phyloP scores from a whole-genome alignment of 2,888 invertebrate species.

The Hypomecis atomaria region DNA sequence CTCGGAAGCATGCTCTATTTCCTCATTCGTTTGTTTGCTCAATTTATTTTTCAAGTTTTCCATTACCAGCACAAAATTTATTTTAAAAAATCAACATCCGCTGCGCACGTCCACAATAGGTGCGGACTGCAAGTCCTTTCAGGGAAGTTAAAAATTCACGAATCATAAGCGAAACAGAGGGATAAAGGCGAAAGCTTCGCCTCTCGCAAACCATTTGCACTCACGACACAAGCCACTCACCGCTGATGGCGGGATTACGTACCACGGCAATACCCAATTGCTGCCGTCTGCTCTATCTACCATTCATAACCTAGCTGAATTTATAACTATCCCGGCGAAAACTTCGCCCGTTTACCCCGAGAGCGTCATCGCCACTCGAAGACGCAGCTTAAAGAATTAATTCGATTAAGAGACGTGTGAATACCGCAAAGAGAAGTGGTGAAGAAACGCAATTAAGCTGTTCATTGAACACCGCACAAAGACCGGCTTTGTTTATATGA shows the following conservation, averaged over 20 bases:
- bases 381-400: slow-evolving; percentile 53
- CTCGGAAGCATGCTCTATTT: slow-evolving; percentile 12
- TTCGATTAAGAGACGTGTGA: slow-evolving; percentile 66
- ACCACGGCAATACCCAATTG: slow-evolving; percentile 41
- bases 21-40: slow-evolving; percentile 19
- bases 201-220: slow-evolving; percentile 60
- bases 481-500: slow-evolving; percentile 71
- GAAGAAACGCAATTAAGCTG: slow-evolving; percentile 78
- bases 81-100: slow-evolving; percentile 41
- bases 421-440: slow-evolving; percentile 62
- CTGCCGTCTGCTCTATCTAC: slow-evolving; percentile 34
- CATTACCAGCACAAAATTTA: slow-evolving; percentile 45
- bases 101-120: slow-evolving; percentile 44
- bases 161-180: slow-evolving; percentile 70
- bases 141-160: slow-evolving; percentile 74
- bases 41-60: slow-evolving; percentile 35
- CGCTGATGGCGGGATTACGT: slow-evolving; percentile 52
- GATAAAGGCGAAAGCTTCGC: slow-evolving; percentile 52
- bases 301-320: slow-evolving; percentile 33
- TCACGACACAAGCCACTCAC: slow-evolving; percentile 54
- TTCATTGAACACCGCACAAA: slow-evolving; percentile 75
- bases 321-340: slow-evolving; percentile 29
- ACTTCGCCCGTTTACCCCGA: slow-evolving; percentile 29
- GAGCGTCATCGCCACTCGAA: slow-evolving; percentile 21
- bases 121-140: slow-evolving; percentile 61